Evolutionary conservation across 2,113 vertebrate species (phyloP).

Genomic region (Ceuthmochares aereus): DNA sequence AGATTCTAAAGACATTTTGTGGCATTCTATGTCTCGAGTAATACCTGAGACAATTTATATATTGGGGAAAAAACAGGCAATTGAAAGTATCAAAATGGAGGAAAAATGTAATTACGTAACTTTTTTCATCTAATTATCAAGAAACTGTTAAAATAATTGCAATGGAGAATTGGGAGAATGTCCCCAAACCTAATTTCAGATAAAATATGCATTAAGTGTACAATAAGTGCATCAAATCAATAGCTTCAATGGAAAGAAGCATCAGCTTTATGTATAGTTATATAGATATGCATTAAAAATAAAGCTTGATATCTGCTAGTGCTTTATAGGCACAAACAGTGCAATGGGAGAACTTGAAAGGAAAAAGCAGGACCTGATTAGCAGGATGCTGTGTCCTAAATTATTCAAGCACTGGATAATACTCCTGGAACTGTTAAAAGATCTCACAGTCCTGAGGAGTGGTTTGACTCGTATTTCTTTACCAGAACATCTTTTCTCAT

Average conservation of each 20-base stretch:
- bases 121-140: neutral
- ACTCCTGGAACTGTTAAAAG: neutral
- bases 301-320: neutral
- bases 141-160: neutral
- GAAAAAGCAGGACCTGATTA: neutral
- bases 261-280: neutral
- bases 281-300: neutral
- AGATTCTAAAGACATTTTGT: fast-evolving
- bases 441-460: neutral
- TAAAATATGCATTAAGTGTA: neutral
- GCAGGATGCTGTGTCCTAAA: neutral
- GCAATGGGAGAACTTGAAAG: neutral
- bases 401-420: neutral
- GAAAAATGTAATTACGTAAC: neutral
- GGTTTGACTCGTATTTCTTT: neutral
- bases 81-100: neutral
- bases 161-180: neutral
- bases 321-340: neutral
- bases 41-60: neutral
- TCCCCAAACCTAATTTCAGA: neutral
- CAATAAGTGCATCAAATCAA: neutral
- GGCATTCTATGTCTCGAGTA: neutral
- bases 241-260: neutral
- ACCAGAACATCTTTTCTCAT: neutral
- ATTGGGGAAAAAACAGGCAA: neutral